A percentile compares a stretch with the other conserved stretches of the same genome.
phyloP scores from a whole-genome alignment of 2,888 invertebrate genomes.

The Neoitamus cyanurus region DNA sequence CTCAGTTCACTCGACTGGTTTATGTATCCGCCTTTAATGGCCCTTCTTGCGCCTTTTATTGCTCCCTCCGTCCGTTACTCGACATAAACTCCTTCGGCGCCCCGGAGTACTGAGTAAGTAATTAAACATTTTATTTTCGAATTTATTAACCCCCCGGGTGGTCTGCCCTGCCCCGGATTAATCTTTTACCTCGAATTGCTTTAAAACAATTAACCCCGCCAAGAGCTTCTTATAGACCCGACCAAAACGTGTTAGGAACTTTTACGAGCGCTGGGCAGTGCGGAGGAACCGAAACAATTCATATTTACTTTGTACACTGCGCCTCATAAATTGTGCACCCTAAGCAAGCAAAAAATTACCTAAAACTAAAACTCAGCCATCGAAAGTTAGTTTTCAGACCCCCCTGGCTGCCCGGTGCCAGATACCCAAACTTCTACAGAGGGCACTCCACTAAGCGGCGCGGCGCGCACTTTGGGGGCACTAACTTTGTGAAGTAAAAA shows the following conservation, averaged over 20 bases:
- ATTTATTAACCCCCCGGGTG: background rate
- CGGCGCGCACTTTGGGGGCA: background rate
- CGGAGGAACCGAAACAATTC: background rate
- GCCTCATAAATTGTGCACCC: background rate
- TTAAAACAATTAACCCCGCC: background rate
- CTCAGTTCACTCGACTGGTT: background rate
- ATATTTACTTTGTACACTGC: background rate
- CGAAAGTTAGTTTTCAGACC: background rate
- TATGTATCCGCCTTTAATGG: background rate
- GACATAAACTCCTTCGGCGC: background rate
- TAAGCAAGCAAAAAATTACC: background rate
- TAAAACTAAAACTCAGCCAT: background rate
- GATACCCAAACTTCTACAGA: background rate
- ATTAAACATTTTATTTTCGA: slow-evolving; percentile 1
- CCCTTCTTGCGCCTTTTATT: background rate
- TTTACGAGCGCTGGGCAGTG: background rate
- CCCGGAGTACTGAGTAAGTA: background rate
- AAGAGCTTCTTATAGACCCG: background rate
- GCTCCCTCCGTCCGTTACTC: background rate
- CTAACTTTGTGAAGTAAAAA: background rate
- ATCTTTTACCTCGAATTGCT: background rate
- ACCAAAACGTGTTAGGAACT: background rate
- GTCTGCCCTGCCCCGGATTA: background rate
- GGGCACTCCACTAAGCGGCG: background rate
- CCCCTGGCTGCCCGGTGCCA: too few relatives aligned